A percentile compares a stretch with the other conserved stretches of the same genome.
phyloP scores from a whole-genome alignment of 1,140 invertebrate genomes.

The Grapholita molesta region DNA sequence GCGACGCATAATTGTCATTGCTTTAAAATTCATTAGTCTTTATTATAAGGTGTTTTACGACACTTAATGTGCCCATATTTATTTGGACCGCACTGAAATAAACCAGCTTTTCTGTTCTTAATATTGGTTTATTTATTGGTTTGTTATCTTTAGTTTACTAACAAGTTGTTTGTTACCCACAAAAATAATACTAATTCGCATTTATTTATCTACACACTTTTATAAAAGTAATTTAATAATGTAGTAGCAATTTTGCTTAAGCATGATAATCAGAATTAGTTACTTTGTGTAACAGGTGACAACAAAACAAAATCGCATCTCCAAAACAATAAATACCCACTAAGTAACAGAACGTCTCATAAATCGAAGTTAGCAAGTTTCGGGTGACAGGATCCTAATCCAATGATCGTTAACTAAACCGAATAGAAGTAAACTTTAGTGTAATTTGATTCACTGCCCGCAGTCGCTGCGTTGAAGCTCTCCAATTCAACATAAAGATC shows the following conservation, averaged over 20 bases:
- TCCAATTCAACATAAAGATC: neutral
- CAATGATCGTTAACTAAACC: conserved; percentile 6
- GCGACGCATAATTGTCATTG: neutral
- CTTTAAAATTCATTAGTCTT: neutral
- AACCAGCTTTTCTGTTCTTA: neutral
- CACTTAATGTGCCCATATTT: too few species aligned
- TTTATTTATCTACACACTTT: too few species aligned
- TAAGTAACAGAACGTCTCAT: neutral
- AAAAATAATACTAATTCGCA: too few species aligned
- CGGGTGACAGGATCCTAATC: neutral
- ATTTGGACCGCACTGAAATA: neutral
- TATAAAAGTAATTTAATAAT: too few species aligned
- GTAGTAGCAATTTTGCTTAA: neutral
- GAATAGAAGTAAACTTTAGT: conserved; percentile 14
- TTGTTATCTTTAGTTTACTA: too few species aligned
- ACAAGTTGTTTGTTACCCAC: too few species aligned
- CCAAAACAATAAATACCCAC: neutral
- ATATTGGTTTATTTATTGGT: too few species aligned
- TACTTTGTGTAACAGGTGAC: neutral
- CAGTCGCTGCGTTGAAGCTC: neutral
- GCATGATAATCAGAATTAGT: neutral
- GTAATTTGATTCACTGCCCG: conserved; percentile 10
- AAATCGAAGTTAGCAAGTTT: neutral
- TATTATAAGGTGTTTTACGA: neutral
- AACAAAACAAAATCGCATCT: neutral